Percentiles rank a stretch among this genome's conserved stretches.
Conservation (phyloP, 1,140 invertebrate genomes). For the Grapholita molesta region DNA sequence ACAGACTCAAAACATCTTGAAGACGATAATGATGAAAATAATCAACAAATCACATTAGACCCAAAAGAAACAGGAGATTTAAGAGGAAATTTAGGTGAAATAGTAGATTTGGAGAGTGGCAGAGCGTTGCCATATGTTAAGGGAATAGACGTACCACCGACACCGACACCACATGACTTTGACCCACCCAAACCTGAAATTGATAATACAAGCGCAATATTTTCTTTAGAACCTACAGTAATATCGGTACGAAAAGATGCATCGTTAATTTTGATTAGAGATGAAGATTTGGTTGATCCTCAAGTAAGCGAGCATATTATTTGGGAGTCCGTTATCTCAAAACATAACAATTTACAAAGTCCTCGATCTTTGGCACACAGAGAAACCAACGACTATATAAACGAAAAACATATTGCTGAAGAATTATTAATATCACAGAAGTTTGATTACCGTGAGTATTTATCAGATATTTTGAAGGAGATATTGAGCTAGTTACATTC, state of each 20-base stretch:
- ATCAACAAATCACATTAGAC: not conserved
- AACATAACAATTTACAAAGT: not conserved
- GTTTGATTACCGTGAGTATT: conserved; percentile 31
- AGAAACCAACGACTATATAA: not conserved
- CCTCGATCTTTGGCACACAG: not conserved
- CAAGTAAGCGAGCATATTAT: not conserved
- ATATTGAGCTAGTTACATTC: not conserved
- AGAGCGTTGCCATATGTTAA: not conserved
- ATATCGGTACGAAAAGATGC: not conserved
- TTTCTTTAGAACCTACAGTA: not conserved
- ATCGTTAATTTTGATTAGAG: not conserved
- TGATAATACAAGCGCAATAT: not conserved
- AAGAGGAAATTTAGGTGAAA: too few relatives aligned
- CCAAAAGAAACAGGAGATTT: not conserved
- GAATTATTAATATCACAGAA: conserved; percentile 7
- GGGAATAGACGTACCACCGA: not conserved
- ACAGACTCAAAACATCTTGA: not conserved
- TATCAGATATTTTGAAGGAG: too few relatives aligned
- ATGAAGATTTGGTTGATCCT: not conserved
- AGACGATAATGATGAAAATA: not conserved
- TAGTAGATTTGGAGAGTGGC: not conserved
- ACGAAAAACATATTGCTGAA: not conserved
- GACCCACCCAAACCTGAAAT: conserved; percentile 6
- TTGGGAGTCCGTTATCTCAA: not conserved
- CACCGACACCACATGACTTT: not conserved